Base-by-base conservation (phyloP, 2,113 vertebrate species). In the Xyliphius kryptos region DNA sequence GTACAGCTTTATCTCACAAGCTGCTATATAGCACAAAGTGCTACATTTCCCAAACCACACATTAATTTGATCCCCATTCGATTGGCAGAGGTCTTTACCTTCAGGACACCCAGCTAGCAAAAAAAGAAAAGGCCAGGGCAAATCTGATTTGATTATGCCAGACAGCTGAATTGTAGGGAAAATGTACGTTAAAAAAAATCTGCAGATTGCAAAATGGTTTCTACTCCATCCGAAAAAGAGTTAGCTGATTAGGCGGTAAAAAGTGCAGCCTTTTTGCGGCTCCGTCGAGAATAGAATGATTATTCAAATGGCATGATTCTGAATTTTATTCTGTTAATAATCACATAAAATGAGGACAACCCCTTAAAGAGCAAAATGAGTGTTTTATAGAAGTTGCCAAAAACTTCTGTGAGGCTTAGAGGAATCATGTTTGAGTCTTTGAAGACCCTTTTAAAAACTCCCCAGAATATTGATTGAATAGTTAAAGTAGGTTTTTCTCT, bases 51-150 rank as follows among this genome's bases (percentile, higher is more conserved):
- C 9, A 6, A 15, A 11, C 57, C 49, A 14, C 43, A 43, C 36
- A 63, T 66, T 71, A 47, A 26, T 69, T 76, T 69, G 21, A 22
- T 56, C 15, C 38, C 48, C 60, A 6, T 17, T 60, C 10, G 8
- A 59, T 12, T 59, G 22, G 37, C 16, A 36, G 40, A 46, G 22
- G 21, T 60, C 40, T 59, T 36, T 67, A 37, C n/a, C 40, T n/a
- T 17, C 22, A 60, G 49, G 11, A 46, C 26, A 60, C 22, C 19
- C 38, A 59, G 15, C 17, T 15, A 38, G 53, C 20, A 46, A 11
- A 47, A 59, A 4, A 14, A 47, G 21, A 51, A 56, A 62, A 56
- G 38, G 37, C 46, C 37, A 57, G 56, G 61, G 5, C 53, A 47
- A 56, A 59, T 37, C 41, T 47, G 40, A 43, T 58, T 48, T 14